Evolutionary conservation across 2,888 invertebrate species (phyloP), one percentile per base, ranked within the genome.

Genomic region (Plagiodera versicolora): DNA sequence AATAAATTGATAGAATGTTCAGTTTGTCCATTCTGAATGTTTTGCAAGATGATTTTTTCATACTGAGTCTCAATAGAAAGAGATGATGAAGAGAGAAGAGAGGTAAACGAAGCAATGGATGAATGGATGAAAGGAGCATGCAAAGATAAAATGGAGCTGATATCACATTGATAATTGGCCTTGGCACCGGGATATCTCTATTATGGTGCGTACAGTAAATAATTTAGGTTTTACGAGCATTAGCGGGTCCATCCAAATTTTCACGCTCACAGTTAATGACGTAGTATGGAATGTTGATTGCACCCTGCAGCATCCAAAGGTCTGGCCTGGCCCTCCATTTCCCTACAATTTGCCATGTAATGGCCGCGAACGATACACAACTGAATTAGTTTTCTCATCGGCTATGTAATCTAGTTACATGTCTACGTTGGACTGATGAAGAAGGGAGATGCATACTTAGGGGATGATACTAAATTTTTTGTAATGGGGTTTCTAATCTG

Each of bases 341-440:
- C 57, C 57, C 57, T 44, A 45, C 32, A 57, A 57, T 57, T 57
- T 44, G 9, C 20, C 51, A 8, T 47, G 45, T 30, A 57, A 57
- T 57, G n/a, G 51, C 57, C 49, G 16, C n/a, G 56, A 24, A 24
- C 17, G 20, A 18, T 57, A 28, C 50, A 14, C 30, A 51, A 28
- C 57, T 50, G 28, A 57, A 51, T 57, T 57, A 51, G 28, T 44
- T 30, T 51, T 45, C n/a, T 51, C 51, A 51, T 30, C 16, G 51
- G 39, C 11, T 14, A 9, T 35, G 14, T 39, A 14, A 39, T 39
- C 39, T 39, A 39, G 39, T 39, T 39, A 39, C 39, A 8, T 4
- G n/a, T 39, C 3, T 1, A 39, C 39, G 3, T 39, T 14, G 14
- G 2, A 32, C 11, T 24, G 24, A 24, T 6, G 24, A 6, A 6